Base-by-base conservation (phyloP, 2,888 invertebrate species). In the Norana najaformis region DNA sequence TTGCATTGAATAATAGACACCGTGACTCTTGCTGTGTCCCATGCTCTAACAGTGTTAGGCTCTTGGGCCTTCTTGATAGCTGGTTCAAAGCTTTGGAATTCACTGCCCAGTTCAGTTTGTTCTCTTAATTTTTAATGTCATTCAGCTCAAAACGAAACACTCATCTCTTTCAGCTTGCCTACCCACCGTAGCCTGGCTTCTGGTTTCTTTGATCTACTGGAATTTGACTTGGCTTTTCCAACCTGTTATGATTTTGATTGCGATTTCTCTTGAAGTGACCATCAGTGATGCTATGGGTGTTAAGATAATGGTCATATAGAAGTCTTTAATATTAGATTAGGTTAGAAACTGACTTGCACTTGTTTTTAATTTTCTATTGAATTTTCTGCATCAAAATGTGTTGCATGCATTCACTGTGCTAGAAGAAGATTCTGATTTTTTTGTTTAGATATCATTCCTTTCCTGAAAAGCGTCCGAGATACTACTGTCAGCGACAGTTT, bases 151-250 rank as follows among this genome's bases (percentile, higher is more conserved):
- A n/a, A n/a, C n/a, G n/a, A n/a, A n/a, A n/a, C n/a, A n/a, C n/a
- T n/a, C n/a, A n/a, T n/a, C n/a, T n/a, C n/a, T n/a, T n/a, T n/a
- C n/a, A n/a, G n/a, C n/a, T n/a, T n/a, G n/a, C n/a, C n/a, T n/a
- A n/a, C n/a, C n/a, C n/a, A n/a, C n/a, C n/a, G n/a, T n/a, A n/a
- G n/a, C n/a, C n/a, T n/a, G n/a, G n/a, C n/a, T n/a, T n/a, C n/a
- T n/a, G n/a, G n/a, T n/a, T n/a, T n/a, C n/a, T n/a, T n/a, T n/a
- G n/a, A 91, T 93, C 92, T 13, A 88, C 91, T 37, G 93, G 92
- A 88, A 69, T 93, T 14, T 92, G 92, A 92, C 93, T 93, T 88
- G 89, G 36, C 34, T 83, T 36, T 4, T n/a, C n/a, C 30, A n/a
- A n/a, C n/a, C n/a, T n/a, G n/a, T n/a, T n/a, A n/a, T n/a, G n/a